phyloP scores from a whole-genome alignment of 2,797 vertebrate species.

The Molothrus ater region DNA sequence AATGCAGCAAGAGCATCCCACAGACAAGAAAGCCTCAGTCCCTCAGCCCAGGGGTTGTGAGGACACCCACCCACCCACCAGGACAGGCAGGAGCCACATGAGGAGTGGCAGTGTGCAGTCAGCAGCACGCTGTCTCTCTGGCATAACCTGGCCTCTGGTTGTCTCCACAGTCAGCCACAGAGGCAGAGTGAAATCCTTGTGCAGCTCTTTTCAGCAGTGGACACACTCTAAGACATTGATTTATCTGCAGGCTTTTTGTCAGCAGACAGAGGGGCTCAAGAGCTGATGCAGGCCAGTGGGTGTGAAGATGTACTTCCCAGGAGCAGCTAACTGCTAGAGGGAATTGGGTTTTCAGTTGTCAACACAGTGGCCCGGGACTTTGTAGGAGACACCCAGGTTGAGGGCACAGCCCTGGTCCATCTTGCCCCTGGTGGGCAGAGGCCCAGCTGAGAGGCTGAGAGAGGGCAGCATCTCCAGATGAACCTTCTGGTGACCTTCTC shows the following conservation, averaged over 20 bases:
- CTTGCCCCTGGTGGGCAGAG: not conserved
- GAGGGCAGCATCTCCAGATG: not conserved
- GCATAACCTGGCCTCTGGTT: not conserved
- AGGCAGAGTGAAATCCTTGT: not conserved
- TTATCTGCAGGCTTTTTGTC: not conserved
- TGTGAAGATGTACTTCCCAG: not conserved
- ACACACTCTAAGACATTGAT: not conserved
- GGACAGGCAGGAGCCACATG: not conserved
- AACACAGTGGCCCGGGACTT: not conserved
- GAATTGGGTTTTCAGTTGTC: not conserved
- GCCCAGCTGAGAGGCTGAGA: not conserved
- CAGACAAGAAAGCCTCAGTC: not conserved
- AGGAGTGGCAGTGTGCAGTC: not conserved
- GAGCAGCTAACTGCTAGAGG: not conserved
- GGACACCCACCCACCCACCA: not conserved
- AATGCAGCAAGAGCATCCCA: not conserved
- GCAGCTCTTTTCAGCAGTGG: not conserved
- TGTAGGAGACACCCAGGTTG: not conserved
- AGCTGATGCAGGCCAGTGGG: not conserved
- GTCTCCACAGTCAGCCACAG: not conserved
- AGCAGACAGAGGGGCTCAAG: not conserved
- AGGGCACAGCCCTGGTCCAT: not conserved
- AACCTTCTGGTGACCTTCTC: not conserved
- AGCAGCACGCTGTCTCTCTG: accelerated
- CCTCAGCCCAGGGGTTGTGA: not conserved